Evolutionary conservation across 2,797 vertebrate genomes (phyloP), one percentile per base, ranked within the genome.

Genomic region (Enteromius mattozi): DNA sequence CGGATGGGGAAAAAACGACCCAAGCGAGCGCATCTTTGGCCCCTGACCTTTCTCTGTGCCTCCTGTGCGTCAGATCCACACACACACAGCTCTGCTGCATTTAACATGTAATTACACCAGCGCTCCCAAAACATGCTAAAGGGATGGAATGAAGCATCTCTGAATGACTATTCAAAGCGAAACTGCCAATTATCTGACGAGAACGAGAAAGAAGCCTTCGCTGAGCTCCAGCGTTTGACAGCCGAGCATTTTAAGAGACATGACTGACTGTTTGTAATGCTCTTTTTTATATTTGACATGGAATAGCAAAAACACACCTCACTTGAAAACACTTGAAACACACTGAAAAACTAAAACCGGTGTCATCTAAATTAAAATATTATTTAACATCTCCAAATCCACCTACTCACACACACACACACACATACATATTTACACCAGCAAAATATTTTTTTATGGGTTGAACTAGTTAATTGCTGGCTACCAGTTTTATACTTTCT

Each of bases 41-140:
- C 89, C 86, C 89, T 92, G 93, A 94, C 92, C 90, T 90, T 92
- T 92, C 88, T 88, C 91, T 90, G 24, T 30, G 61, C 27, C 61
- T 33, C 61, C 91, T 91, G 90, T 86, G 56, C 69, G 65, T 85
- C 72, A 79, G 82, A 82, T 88, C 85, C 82, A 86, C 72, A 16
- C 84, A 87, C 69, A 13, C 84, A 79, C 86, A 72, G 91, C 92
- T 91, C 88, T 86, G 87, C 88, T 61, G 87, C 81, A 85, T 88
- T 89, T 88, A 92, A 91, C 87, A 72, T 51, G 17, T 93, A 94
- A 94, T 95, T 94, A 95, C 70, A 92, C 61, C 87, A 90, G 69
- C 79, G 61, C 86, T 86, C 89, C 35, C 54, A 75, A 72, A 89
- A 88, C 81, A 83, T 72, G 77, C 71, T 88, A 68, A 79, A 80